These are phyloP conservation scores for Drosophila flavopinicola DNA, from an alignment of 2,888 invertebrate genomes.

Conservation along the genomic window DNA sequence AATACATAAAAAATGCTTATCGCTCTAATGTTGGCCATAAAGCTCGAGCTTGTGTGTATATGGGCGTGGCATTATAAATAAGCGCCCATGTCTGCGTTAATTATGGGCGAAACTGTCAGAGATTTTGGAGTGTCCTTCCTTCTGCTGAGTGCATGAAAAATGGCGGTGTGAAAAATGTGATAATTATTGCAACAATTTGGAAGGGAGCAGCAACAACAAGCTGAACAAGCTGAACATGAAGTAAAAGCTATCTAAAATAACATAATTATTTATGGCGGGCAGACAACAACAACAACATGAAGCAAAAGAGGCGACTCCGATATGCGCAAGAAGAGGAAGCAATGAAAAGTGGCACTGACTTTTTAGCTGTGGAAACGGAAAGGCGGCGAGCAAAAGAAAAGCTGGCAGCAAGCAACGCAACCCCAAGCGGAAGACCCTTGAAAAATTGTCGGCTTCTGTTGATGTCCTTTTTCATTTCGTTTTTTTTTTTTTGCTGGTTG, in stretches of 20 bases:
- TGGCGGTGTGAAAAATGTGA: conserved; percentile 68
- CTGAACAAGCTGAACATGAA: too few species aligned
- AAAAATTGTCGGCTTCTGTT: conserved; percentile 51
- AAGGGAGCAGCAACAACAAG: conserved; percentile 7
- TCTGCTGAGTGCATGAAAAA: conserved; percentile 63
- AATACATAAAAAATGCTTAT: conserved; percentile 72
- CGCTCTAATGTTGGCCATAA: conserved; percentile 50
- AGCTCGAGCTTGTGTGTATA: conserved; percentile 28
- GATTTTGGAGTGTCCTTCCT: conserved; percentile 48
- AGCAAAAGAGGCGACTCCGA: conserved; percentile 34
- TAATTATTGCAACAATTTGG: conserved; percentile 73
- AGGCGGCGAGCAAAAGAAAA: conserved; percentile 17
- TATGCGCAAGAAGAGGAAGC: conserved; percentile 59
- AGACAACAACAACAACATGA: conserved; percentile 1
- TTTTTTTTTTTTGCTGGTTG: conserved; percentile 18
- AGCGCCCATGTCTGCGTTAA: conserved; percentile 61
- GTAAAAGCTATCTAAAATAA: conserved; percentile 64
- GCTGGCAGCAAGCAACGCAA: neutral
- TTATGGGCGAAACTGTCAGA: conserved; percentile 65
- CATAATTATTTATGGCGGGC: conserved; percentile 74
- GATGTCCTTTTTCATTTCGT: conserved; percentile 25
- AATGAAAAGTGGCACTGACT: conserved; percentile 51
- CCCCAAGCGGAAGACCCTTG: conserved; percentile 59
- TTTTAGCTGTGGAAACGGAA: conserved; percentile 17
- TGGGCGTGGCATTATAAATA: conserved; percentile 37